Evolutionary conservation across 2,888 invertebrate genomes (phyloP).

Genomic region (Eupithecia pulchellata): DNA sequence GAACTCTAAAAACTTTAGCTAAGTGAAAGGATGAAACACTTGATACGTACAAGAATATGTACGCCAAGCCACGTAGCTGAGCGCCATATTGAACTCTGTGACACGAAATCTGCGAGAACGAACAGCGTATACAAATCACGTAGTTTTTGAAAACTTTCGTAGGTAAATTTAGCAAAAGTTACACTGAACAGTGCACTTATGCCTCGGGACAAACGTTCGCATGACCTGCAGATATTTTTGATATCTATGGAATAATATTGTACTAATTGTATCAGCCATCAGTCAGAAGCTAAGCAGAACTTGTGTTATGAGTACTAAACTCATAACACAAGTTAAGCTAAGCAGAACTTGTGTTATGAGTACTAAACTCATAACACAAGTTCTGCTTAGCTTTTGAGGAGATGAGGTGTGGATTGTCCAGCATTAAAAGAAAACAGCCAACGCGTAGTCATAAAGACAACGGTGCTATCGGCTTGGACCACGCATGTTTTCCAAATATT

Average conservation of each 20-base stretch:
- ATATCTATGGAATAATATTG: too few species aligned
- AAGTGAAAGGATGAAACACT: not conserved
- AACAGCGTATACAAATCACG: constrained; percentile 11
- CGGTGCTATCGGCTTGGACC: not conserved
- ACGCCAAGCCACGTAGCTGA: constrained; percentile 1
- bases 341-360: too few species aligned
- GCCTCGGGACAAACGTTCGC: too few species aligned
- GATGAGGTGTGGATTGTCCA: too few species aligned
- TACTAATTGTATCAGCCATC: too few species aligned
- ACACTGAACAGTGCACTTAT: not conserved
- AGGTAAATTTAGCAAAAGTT: constrained; percentile 6
- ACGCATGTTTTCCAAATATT: not conserved
- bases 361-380: too few species aligned
- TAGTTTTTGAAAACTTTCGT: constrained; percentile 8
- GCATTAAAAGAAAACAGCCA: too few species aligned
- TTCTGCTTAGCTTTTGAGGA: too few species aligned
- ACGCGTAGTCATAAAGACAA: not conserved
- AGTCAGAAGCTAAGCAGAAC: too few species aligned
- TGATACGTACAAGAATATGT: not conserved
- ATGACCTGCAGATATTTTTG: too few species aligned
- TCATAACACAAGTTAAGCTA: too few species aligned
- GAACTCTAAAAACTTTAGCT: not conserved
- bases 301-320: too few species aligned
- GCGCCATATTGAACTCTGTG: constrained; percentile 10
- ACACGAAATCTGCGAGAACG: constrained; percentile 5